Evolutionary conservation across 2,113 vertebrate species (phyloP).

Genomic region (Cyprinodon brontotheroides): DNA sequence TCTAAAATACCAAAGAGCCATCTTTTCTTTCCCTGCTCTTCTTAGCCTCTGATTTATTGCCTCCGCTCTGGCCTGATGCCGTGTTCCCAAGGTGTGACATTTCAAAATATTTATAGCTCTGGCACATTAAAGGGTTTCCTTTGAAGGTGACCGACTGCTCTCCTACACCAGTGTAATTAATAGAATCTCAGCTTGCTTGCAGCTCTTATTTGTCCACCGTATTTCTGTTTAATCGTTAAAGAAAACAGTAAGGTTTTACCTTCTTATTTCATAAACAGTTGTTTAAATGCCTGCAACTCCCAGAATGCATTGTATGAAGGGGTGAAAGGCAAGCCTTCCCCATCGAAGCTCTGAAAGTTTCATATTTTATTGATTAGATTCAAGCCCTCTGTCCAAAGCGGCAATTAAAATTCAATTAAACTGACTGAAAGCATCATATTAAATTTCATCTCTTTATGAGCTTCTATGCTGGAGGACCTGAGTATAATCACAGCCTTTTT

Average conservation of each 20-base stretch:
- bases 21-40: constrained; percentile 93
- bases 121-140: constrained; percentile 97
- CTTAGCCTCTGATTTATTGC: constrained; percentile 90
- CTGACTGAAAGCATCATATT: constrained; percentile 99
- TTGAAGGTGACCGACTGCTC: constrained; percentile 98
- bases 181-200: constrained; percentile 87
- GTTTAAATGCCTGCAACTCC: constrained; percentile 70
- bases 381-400: constrained; percentile 99
- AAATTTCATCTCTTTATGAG: constrained; percentile 99
- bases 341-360: constrained; percentile 93
- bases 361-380: constrained; percentile 99
- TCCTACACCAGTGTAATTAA: constrained; percentile 94
- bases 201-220: constrained; percentile 87
- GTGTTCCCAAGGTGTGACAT: constrained; percentile 99
- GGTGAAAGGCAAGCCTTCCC: constrained; percentile 80
- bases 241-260: constrained; percentile 79
- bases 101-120: constrained; percentile 99
- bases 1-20: constrained; percentile 99
- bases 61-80: constrained; percentile 88
- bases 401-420: constrained; percentile 99
- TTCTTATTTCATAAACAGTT: constrained; percentile 84
- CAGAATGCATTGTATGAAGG: constrained; percentile 62
- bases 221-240: constrained; percentile 78
- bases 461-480: constrained; percentile 99
- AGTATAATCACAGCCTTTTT: constrained; percentile 98